These are phyloP conservation scores for Parazoanthus darwini DNA, from an alignment of 92 coral and sea anemone genomes.

Conservation along the genomic window DNA sequence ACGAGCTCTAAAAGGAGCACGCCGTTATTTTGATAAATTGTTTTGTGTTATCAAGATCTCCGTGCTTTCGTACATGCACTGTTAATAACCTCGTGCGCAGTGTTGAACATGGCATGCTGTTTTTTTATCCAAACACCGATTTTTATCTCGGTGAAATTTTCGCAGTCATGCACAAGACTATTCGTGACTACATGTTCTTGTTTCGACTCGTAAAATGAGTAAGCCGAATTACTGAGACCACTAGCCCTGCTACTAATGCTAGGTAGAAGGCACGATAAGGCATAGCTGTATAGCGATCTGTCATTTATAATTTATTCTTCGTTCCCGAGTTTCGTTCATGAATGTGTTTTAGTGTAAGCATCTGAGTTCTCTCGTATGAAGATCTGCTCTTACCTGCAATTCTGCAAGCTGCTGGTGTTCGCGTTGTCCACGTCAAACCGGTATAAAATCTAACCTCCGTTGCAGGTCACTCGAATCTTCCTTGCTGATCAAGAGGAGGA, in stretches of 20 bases:
- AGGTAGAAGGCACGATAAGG: not conserved
- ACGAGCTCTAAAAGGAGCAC: too few relatives aligned
- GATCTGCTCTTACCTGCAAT: not conserved
- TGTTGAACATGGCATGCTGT: not conserved
- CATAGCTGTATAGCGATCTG: too few relatives aligned
- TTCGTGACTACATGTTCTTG: not conserved
- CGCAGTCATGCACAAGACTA: not conserved
- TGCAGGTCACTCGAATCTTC: not conserved
- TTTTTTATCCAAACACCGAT: too few relatives aligned
- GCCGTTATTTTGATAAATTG: too few relatives aligned
- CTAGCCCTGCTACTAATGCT: not conserved
- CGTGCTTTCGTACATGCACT: not conserved
- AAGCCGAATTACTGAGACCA: not conserved
- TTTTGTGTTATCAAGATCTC: not conserved
- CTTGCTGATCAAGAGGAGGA: not conserved
- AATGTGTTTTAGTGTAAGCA: not conserved
- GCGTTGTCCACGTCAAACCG: not conserved
- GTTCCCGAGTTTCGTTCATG: not conserved
- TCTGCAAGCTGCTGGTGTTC: not conserved
- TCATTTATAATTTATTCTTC: not conserved
- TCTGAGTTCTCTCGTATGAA: not conserved
- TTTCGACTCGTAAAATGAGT: not conserved
- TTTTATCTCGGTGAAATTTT: too few relatives aligned
- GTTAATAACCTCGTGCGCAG: not conserved
- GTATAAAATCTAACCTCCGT: not conserved